phyloP scores from a whole-genome alignment of 2,888 invertebrate genomes.

The Mythimna ferrago region DNA sequence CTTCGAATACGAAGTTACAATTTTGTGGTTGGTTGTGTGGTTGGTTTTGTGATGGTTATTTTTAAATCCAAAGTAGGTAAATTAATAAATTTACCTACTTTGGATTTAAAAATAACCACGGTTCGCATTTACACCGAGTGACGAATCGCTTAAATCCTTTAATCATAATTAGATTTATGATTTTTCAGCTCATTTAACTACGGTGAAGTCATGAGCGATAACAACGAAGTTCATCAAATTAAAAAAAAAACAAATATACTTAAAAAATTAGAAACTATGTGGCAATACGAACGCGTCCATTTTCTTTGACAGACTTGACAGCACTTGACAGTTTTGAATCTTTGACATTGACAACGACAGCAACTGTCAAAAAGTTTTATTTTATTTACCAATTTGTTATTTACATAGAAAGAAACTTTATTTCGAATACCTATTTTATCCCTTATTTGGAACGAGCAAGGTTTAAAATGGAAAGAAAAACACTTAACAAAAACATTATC shows the following conservation, averaged over 20 bases:
- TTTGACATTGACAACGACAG: conserved; percentile 10
- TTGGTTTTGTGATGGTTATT: too few species aligned
- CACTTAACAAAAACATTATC: conserved; percentile 1
- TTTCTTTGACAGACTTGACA: background rate
- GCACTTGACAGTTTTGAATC: background rate
- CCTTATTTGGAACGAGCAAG: background rate
- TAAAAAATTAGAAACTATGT: background rate
- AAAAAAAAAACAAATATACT: background rate
- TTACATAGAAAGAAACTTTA: background rate
- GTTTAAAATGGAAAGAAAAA: conserved; percentile 42
- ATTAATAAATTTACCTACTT: background rate
- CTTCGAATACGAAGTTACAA: too few species aligned
- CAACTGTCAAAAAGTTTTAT: conserved; percentile 38
- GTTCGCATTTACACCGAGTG: conserved; percentile 6
- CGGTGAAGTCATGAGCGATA: conserved; percentile 26
- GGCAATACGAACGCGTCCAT: conserved; percentile 31
- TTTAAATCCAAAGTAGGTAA: too few species aligned
- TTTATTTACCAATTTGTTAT: background rate
- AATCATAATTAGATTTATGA: conserved; percentile 49
- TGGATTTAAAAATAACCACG: background rate
- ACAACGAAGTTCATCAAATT: conserved; percentile 13
- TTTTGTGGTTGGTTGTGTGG: too few species aligned
- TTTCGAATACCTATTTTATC: background rate
- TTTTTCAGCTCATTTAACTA: conserved; percentile 37
- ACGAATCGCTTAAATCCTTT: conserved; percentile 35